Evolutionary conservation across 2,888 invertebrate genomes (phyloP).

Genomic region (Autographa pulchrina): DNA sequence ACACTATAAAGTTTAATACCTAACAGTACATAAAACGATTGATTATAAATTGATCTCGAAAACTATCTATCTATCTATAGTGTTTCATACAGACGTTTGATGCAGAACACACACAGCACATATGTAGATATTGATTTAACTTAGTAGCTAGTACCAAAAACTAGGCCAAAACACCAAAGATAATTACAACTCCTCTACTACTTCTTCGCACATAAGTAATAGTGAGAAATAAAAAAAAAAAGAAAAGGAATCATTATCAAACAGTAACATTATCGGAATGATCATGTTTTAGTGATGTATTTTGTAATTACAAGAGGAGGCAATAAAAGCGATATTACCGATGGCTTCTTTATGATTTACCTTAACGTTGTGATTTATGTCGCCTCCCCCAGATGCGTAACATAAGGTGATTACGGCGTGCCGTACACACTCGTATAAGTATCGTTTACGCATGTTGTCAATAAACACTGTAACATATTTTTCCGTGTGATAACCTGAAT

Average conservation of each 20-base stretch:
- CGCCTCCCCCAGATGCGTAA: slow-evolving; percentile 23
- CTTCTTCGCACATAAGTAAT: no score
- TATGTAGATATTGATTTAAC: slow-evolving; percentile 4
- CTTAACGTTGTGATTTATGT: slow-evolving; percentile 60
- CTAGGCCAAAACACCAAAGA: slow-evolving; percentile 2
- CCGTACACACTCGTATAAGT: slow-evolving; percentile 6
- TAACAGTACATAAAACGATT: background rate
- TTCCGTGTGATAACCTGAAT: no score
- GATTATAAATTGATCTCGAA: background rate
- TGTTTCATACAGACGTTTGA: slow-evolving; percentile 2
- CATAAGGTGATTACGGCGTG: slow-evolving; percentile 38
- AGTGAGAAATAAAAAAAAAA: no score
- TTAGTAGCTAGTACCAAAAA: background rate
- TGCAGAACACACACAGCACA: background rate
- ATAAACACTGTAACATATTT: background rate
- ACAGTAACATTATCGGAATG: slow-evolving; percentile 11
- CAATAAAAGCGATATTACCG: slow-evolving; percentile 60
- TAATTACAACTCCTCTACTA: background rate
- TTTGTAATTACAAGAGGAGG: slow-evolving; percentile 53
- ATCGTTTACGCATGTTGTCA: background rate
- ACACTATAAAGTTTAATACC: background rate
- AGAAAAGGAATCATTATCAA: background rate
- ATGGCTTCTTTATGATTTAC: slow-evolving; percentile 61
- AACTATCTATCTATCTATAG: background rate
- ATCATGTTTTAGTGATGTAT: slow-evolving; percentile 48